A percentile compares a stretch with the other conserved stretches of the same genome.
Evolutionary conservation across 2,888 invertebrate genomes (phyloP).

Genomic region (Zygothrica quintamaculata): DNA sequence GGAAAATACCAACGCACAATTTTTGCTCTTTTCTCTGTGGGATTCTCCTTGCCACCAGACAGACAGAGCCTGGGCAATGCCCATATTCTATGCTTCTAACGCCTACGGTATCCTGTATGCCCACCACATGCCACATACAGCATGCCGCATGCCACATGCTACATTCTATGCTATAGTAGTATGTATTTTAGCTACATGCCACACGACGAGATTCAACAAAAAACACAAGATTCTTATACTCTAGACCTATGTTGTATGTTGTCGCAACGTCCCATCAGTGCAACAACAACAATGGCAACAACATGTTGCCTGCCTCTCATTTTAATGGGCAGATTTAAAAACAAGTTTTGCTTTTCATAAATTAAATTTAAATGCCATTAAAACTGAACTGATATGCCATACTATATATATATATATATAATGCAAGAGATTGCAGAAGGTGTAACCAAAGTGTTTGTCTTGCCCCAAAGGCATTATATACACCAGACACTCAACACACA

Average conservation of each 20-base stretch:
- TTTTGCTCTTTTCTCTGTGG: conserved; percentile 59
- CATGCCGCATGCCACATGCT: conserved; percentile 11
- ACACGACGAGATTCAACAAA: conserved; percentile 14
- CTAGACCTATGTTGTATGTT: neutral
- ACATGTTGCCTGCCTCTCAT: conserved; percentile 3
- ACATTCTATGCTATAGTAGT: neutral
- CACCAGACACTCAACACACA: too few species aligned
- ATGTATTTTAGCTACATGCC: neutral
- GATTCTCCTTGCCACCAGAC: conserved; percentile 15
- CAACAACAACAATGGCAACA: too few species aligned
- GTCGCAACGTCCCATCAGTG: conserved; percentile 1
- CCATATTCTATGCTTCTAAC: conserved; percentile 65
- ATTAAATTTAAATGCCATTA: conserved; percentile 76
- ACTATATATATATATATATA: too few species aligned
- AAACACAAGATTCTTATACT: conserved; percentile 7
- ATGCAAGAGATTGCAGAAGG: too few species aligned
- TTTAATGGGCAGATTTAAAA: conserved; percentile 55
- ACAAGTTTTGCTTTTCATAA: conserved; percentile 69
- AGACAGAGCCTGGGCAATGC: conserved; percentile 26
- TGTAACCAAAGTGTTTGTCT: conserved; percentile 34
- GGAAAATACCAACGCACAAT: conserved; percentile 74
- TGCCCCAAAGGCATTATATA: too few species aligned
- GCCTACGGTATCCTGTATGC: conserved; percentile 61
- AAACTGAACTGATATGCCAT: conserved; percentile 50
- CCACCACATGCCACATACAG: conserved; percentile 34